Evolutionary conservation across 2,113 vertebrate species (phyloP).

Genomic region (Brachyhypopomus occidentalis): DNA sequence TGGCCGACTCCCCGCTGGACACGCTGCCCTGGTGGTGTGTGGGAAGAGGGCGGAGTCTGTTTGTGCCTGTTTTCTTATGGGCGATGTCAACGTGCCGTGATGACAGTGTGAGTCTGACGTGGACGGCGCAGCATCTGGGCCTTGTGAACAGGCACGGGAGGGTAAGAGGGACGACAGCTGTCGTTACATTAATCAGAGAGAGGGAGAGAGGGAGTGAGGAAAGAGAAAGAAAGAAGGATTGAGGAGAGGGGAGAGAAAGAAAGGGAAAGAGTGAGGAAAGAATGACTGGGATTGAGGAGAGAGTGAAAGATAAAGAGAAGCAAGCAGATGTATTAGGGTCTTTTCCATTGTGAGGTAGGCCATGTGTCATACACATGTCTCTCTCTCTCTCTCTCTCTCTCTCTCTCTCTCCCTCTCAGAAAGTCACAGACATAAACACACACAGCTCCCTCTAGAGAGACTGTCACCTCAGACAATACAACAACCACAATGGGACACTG

Average conservation of each 20-base stretch:
- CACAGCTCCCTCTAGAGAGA: constrained; percentile 15
- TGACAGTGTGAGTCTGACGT: not conserved
- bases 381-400: constrained; percentile 10
- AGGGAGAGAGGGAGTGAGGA: not conserved
- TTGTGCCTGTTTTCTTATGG: not conserved
- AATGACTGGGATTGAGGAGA: not conserved
- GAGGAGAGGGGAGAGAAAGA: not conserved
- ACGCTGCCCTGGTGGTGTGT: constrained; percentile 15
- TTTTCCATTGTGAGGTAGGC: constrained; percentile 36
- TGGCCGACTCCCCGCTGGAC: not conserved
- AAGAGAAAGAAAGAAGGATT: not conserved
- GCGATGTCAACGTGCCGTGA: not conserved
- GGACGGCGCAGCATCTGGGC: not conserved
- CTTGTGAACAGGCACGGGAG: not conserved
- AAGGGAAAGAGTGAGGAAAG: no score
- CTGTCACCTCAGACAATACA: constrained; percentile 24
- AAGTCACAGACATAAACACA: not conserved
- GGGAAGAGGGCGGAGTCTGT: not conserved
- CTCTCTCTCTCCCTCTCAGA: not conserved
- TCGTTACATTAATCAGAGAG: not conserved
- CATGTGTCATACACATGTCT: constrained; percentile 18
- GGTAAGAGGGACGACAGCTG: not conserved
- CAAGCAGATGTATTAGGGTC: not conserved
- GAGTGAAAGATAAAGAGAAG: no score
- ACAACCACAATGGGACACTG: constrained; percentile 13